Conservation (phyloP, 2,113 vertebrate genomes). For the Lutjanus erythropterus region DNA sequence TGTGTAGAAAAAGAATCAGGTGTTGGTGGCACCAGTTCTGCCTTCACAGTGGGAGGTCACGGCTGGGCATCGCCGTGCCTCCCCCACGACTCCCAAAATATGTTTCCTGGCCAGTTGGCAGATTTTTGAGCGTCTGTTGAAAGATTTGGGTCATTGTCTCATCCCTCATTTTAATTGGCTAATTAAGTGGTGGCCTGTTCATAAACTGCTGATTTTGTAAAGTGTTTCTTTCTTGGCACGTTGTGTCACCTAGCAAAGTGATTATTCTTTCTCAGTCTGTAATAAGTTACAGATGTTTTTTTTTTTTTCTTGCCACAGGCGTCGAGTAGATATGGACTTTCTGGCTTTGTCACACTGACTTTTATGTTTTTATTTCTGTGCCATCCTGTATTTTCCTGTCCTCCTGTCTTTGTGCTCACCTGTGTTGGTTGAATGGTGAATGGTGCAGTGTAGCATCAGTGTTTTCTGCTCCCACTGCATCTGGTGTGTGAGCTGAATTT, state of each 20-base stretch:
- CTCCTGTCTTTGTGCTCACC: background rate
- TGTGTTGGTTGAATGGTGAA: conserved; percentile 24
- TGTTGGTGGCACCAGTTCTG: conserved; percentile 16
- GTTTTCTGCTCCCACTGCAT: conserved; percentile 46
- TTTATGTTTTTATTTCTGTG: background rate
- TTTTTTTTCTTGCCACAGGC: background rate
- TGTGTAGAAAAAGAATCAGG: background rate
- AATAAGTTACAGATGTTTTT: background rate
- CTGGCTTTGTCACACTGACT: background rate
- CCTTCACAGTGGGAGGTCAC: background rate
- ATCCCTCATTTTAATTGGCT: conserved; percentile 43
- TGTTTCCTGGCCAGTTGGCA: conserved; percentile 20
- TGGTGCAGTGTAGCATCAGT: conserved; percentile 34
- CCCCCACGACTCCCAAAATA: background rate
- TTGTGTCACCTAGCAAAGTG: conserved; percentile 3
- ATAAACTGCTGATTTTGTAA: conserved; percentile 19
- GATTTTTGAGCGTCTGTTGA: conserved; percentile 23
- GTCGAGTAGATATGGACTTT: background rate
- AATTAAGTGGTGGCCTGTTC: conserved; percentile 34
- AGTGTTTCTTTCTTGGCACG: conserved; percentile 20
- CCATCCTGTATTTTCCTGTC: background rate
- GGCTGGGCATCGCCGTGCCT: background rate
- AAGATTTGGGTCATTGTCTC: conserved; percentile 42
- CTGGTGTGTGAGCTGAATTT: conserved; percentile 61
- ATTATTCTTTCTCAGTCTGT: background rate